Evolutionary conservation across 2,113 vertebrate genomes (phyloP).

Genomic region (Xiphorhynchus elegans): DNA sequence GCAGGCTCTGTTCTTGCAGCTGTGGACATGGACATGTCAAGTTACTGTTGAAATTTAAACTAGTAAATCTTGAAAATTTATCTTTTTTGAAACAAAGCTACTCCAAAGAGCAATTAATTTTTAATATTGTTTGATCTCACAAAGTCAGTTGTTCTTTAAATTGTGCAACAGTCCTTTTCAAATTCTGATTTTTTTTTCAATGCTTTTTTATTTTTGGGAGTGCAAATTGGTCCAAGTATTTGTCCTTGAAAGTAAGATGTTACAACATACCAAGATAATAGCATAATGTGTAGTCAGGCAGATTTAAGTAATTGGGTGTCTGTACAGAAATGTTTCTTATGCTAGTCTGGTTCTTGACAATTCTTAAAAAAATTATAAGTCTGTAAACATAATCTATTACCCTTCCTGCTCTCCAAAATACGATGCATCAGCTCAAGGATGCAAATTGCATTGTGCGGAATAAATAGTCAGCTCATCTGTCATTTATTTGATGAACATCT

Average conservation of each 20-base stretch:
- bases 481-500: constrained; percentile 18
- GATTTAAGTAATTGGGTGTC: not conserved
- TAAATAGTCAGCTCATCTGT: not conserved
- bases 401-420: not conserved
- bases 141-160: not conserved
- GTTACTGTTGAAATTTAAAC: not conserved
- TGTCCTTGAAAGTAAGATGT: not conserved
- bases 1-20: not conserved
- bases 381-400: not conserved
- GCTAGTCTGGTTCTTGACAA: not conserved
- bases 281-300: not conserved
- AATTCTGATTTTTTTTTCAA: not conserved
- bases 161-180: not conserved
- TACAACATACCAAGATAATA: not conserved
- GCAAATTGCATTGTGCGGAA: not conserved
- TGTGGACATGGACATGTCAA: not conserved
- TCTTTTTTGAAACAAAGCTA: not conserved
- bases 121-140: not conserved
- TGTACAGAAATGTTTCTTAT: not conserved
- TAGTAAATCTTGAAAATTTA: not conserved
- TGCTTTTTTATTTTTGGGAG: not conserved
- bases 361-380: not conserved
- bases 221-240: not conserved
- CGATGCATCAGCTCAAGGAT: not conserved
- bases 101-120: not conserved